Evolutionary conservation across 2,797 vertebrate genomes (phyloP).

Genomic region (Pseudocheirus occidentalis): DNA sequence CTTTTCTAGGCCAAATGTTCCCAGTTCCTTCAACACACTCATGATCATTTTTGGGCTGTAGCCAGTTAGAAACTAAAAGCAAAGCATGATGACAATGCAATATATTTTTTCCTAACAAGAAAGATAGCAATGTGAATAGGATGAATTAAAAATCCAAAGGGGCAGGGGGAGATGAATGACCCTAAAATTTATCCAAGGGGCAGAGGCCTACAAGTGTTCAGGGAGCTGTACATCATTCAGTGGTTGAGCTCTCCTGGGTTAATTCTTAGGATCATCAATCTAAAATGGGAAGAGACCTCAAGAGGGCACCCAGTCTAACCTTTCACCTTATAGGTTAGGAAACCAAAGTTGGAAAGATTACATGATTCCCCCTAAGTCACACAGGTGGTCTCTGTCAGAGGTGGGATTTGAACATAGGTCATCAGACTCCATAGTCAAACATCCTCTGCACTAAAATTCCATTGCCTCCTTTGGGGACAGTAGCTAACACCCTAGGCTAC

Average conservation of each 20-base stretch:
- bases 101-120: not conserved
- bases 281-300: not conserved
- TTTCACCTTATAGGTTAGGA: not conserved
- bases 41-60: not conserved
- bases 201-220: not conserved
- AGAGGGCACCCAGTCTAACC: not conserved
- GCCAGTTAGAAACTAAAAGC: not conserved
- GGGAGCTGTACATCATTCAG: not conserved
- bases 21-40: not conserved
- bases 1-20: not conserved
- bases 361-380: not conserved
- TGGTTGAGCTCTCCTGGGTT: not conserved
- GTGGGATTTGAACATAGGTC: not conserved
- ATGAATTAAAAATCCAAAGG: not conserved
- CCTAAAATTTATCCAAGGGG: not conserved
- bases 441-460: not conserved
- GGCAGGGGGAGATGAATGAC: not conserved
- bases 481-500: not conserved
- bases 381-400: no score
- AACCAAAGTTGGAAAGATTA: not conserved
- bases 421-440: not conserved
- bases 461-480: not conserved
- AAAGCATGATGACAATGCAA: not conserved
- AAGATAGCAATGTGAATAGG: not conserved
- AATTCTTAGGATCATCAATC: no score